These are phyloP conservation scores for Tetraodon nigroviridis DNA, from an alignment of 2,113 vertebrate species.

Conservation along the genomic window DNA sequence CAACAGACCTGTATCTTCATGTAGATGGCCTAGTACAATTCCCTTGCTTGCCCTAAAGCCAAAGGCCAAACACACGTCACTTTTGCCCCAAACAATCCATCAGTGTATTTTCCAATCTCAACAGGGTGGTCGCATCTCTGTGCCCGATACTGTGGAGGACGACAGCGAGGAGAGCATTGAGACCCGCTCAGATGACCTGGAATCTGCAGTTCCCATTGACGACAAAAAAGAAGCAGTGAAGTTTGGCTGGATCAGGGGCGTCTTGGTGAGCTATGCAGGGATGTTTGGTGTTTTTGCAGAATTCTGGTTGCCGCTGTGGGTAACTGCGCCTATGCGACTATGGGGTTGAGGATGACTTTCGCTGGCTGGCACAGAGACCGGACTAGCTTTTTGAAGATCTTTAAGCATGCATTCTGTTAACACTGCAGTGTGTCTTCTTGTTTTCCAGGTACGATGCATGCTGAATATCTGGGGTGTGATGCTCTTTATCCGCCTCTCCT, in stretches of 20 bases:
- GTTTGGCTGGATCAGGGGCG: slow-evolving; percentile 98
- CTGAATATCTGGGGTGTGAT: slow-evolving; percentile 99
- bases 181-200: slow-evolving; percentile 74
- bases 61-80: too few species aligned
- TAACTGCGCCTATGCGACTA: slow-evolving; percentile 12
- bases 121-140: slow-evolving; percentile 74
- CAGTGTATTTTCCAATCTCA: not conserved
- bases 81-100: not conserved
- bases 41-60: too few species aligned
- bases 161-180: slow-evolving; percentile 76
- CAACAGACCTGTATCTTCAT: too few species aligned
- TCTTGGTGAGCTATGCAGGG: slow-evolving; percentile 84
- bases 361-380: not conserved
- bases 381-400: not conserved
- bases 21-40: too few species aligned
- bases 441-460: slow-evolving; percentile 92
- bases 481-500: slow-evolving; percentile 98
- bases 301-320: slow-evolving; percentile 8
- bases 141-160: slow-evolving; percentile 71
- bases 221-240: slow-evolving; percentile 76
- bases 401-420: not conserved
- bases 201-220: slow-evolving; percentile 69
- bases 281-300: slow-evolving; percentile 1
- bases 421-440: slow-evolving; percentile 3
- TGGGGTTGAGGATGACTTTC: not conserved